These are phyloP conservation scores for Acanthornis magna DNA, from an alignment of 2,797 vertebrate species.

Conservation along the genomic window DNA sequence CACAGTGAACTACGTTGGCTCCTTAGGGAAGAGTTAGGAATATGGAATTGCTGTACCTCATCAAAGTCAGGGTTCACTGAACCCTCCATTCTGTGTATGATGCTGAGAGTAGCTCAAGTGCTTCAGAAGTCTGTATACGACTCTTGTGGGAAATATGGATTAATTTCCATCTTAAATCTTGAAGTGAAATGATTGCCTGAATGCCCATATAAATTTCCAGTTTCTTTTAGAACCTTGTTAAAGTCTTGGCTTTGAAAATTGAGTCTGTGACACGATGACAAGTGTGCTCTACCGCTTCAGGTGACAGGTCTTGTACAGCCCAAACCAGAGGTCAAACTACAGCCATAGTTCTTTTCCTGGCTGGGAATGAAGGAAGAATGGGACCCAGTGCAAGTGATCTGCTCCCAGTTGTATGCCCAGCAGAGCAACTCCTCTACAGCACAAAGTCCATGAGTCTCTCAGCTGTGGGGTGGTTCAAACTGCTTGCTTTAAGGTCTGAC, in stretches of 20 bases:
- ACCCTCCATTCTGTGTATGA: neutral
- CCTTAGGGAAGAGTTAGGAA: neutral
- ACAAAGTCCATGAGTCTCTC: neutral
- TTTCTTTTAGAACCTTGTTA: neutral
- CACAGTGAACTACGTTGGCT: neutral
- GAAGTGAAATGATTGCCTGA: neutral
- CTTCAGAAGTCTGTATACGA: neutral
- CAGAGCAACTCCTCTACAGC: neutral
- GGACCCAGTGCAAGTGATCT: neutral
- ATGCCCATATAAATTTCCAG: neutral
- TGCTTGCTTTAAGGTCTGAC: neutral
- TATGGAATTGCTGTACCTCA: neutral
- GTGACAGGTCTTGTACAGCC: neutral
- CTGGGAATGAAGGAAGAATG: neutral
- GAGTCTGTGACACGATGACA: neutral
- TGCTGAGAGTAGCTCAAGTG: neutral
- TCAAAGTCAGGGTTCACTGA: slow-evolving; percentile 17
- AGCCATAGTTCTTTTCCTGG: neutral
- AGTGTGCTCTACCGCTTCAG: neutral
- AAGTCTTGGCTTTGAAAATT: neutral
- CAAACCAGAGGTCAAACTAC: neutral
- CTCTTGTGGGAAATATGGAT: neutral
- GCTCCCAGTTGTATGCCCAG: neutral
- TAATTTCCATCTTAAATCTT: slow-evolving; percentile 29
- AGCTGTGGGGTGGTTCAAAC: neutral